phyloP scores from a whole-genome alignment of 2,113 vertebrate genomes.

The Ovibos moschatus region DNA sequence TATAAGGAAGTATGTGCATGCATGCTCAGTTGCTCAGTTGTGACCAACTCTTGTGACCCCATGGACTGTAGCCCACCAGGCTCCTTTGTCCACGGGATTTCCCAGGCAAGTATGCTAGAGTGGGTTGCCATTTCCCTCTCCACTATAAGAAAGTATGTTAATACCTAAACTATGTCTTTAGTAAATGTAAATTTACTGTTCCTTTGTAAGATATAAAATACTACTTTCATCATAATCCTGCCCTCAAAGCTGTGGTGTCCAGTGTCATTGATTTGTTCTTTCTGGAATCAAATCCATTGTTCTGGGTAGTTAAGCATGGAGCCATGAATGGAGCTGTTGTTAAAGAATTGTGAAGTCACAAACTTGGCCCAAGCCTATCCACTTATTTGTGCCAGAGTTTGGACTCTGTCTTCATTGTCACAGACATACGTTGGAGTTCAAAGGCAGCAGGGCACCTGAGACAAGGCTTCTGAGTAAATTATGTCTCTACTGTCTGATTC shows the following conservation, averaged over 20 bases:
- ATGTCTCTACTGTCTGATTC: neutral
- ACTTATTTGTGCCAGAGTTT: neutral
- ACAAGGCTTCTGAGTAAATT: neutral
- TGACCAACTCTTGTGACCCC: neutral
- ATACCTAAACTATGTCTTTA: neutral
- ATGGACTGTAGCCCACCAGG: neutral
- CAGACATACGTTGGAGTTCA: neutral
- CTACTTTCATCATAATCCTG: neutral
- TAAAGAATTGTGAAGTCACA: neutral
- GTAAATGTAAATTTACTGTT: neutral
- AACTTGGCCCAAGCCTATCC: neutral
- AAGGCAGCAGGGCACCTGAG: neutral
- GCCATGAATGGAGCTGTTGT: neutral
- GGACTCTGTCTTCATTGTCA: slow-evolving; percentile 27
- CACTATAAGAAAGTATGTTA: neutral
- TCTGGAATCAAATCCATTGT: neutral
- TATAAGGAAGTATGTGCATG: neutral
- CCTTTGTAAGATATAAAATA: neutral
- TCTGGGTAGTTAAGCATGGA: neutral
- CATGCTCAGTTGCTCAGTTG: neutral
- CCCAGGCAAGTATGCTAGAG: neutral
- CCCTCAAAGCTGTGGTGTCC: neutral
- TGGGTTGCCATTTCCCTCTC: neutral
- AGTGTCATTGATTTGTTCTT: neutral
- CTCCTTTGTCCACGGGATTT: neutral